Base-by-base conservation (phyloP, 1,140 invertebrate species). In the Drosophila simulans region DNA sequence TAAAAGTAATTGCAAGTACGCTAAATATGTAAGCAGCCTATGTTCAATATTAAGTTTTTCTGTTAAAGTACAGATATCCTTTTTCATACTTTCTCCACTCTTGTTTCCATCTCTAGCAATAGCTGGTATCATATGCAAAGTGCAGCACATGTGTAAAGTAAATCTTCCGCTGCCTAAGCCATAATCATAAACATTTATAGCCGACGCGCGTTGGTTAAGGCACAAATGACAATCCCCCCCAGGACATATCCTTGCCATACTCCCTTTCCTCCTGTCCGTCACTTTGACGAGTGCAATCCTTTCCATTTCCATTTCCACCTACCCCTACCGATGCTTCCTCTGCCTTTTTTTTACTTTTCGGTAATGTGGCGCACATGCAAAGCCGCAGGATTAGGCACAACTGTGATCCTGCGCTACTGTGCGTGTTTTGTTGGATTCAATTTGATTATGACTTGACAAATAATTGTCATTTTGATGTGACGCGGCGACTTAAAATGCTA, bases 111-210 rank as follows among this genome's bases (percentile, higher is more conserved):
- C 80, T 57, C 80, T 83, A 65, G 13, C 17, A 25, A 13, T 34
- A 22, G 22, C 59, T 62, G 66, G 58, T 59, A 68, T 76, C 83
- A 88, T 88, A 88, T 88, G 83, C 83, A 88, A 83, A 89, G 80
- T 89, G 84, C 80, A 89, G 84, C 84, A 89, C 84, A 89, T 89
- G 84, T 89, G 84, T 71, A 60, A 74, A 89, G 85, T 84, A 89
- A 89, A 89, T 89, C 84, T 89, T 89, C 64, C 58, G 65, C 72
- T 51, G 80, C 64, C 77, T 84, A 54, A 70, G 63, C 84, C 80
- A 89, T 89, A 89, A 89, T 89, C 84, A 89, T 89, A 89, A 89
- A 89, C 84, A 89, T 89, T 89, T 89, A 89, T 89, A 78, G 85
- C 68, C 68, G 57, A 72, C 76, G 84, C 76, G 82, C 84, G 82